Base-by-base conservation (phyloP, 2,113 vertebrate species). In the Apistogramma diplotaenia region DNA sequence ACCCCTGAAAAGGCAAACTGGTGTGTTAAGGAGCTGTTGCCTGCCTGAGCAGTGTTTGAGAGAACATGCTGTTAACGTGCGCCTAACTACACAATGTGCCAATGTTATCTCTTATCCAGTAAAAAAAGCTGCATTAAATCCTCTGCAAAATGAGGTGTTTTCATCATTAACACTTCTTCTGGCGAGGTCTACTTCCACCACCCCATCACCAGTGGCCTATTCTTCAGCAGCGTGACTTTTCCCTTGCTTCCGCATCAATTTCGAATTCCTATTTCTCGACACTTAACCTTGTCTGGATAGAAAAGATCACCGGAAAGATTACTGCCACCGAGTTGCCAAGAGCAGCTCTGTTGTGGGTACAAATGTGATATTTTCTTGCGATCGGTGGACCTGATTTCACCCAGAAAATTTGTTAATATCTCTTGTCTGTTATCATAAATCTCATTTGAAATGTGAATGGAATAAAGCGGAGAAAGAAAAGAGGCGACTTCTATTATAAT, bases 221-320 rank as follows among this genome's bases (percentile, higher is more conserved):
- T 85, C 71, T 37, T 76, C 65, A 71, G 54, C 80, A 33, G 75
- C 43, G 2, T 31, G 51, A 77, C 70, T 83, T 75, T 75, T 40
- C 25, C 23, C 53, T 65, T 76, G 61, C 25, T 74, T 75, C 78
- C 54, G 35, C 60, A 60, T 82, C 74, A 60, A 49, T 84, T 86
- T 86, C n/a, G 59, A 51, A 73, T 74, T 76, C 57, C 27, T 59
- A 55, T 76, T 70, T 73, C 62, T 83, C 1, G 9, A 76, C 27
- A 49, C 62, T 56, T 83, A 81, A 83, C 79, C 67, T 65, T 79
- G 70, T 62, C 58, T 71, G 29, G 60, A 56, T 43, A 61, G 74
- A 78, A 78, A 77, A 54, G 46, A 75, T 82, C 74, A 78, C 72
- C 73, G 65, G 51, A 76, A 6, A 83, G 77, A 83, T 85, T 81